A percentile compares a stretch with the other conserved stretches of the same genome.
These are phyloP conservation scores for Pinctada fucata DNA, from an alignment of 2,888 invertebrate genomes.

Conservation along the genomic window DNA sequence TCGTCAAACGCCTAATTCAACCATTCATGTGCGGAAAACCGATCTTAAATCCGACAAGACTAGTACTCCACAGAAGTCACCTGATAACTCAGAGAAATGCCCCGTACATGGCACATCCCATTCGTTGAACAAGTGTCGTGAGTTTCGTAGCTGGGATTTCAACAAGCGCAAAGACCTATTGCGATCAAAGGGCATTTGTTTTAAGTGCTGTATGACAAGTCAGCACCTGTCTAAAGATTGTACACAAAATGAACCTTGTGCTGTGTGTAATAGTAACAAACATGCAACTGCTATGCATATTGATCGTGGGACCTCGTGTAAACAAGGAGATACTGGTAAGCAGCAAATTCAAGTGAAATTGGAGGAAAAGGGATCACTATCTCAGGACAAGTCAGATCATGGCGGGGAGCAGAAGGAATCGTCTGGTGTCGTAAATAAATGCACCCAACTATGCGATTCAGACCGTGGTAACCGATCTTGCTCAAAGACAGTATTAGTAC, in stretches of 20 bases:
- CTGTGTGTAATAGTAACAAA: background rate
- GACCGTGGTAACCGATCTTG: constrained; percentile 36
- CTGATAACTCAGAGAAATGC: background rate
- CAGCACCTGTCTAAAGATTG: background rate
- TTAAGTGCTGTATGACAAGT: background rate
- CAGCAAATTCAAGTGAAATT: background rate
- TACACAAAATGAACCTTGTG: background rate
- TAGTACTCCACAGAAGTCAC: background rate
- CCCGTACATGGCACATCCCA: background rate
- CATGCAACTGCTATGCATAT: constrained; percentile 16
- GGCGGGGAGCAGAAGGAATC: background rate
- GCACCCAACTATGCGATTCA: constrained; percentile 21
- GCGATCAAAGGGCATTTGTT: background rate
- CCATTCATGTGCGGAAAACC: no score
- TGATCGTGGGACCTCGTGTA: background rate
- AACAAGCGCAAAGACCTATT: background rate
- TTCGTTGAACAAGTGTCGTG: background rate
- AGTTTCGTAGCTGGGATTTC: background rate
- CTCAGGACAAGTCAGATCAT: background rate
- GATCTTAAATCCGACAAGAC: background rate
- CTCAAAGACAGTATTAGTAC: constrained; percentile 37
- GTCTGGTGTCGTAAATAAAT: background rate
- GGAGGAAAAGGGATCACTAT: background rate
- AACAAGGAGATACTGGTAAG: background rate
- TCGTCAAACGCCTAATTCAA: no score